phyloP scores from a whole-genome alignment of 1,140 invertebrate genomes.

The Musca domestica region DNA sequence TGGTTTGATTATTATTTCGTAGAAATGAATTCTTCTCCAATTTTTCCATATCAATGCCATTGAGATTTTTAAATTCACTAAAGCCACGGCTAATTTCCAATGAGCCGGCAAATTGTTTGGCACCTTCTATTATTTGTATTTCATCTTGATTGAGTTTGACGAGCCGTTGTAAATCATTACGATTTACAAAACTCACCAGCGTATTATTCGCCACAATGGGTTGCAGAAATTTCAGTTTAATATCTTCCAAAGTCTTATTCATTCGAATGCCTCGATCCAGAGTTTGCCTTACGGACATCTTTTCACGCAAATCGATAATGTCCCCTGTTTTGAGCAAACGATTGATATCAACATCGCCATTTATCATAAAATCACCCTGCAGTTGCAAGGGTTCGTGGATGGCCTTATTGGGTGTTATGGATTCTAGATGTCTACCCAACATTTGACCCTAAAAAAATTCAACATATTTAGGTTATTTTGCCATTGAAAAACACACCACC shows the following conservation, averaged over 20 bases:
- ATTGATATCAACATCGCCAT: slow-evolving; percentile 50
- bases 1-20: slow-evolving; percentile 53
- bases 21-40: slow-evolving; percentile 45
- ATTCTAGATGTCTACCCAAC: slow-evolving; percentile 43
- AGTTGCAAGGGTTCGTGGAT: slow-evolving; percentile 44
- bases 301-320: slow-evolving; percentile 32
- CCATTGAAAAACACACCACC: not conserved
- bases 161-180: slow-evolving; percentile 36
- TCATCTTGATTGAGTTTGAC: slow-evolving; percentile 38
- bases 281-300: slow-evolving; percentile 10
- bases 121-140: slow-evolving; percentile 39
- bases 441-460: slow-evolving; percentile 40
- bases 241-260: slow-evolving; percentile 34
- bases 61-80: slow-evolving; percentile 49
- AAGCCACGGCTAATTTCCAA: slow-evolving; percentile 43
- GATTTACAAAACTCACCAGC: slow-evolving; percentile 41
- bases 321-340: slow-evolving; percentile 41
- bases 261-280: slow-evolving; percentile 32
- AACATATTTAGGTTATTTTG: not conserved
- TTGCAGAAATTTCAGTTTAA: slow-evolving; percentile 51
- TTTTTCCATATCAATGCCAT: slow-evolving; percentile 49
- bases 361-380: slow-evolving; percentile 51
- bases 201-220: slow-evolving; percentile 45
- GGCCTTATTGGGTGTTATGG: slow-evolving; percentile 51
- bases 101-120: slow-evolving; percentile 36